phyloP scores from a whole-genome alignment of 2,888 invertebrate genomes.

The Eudasyphora cyanicolor region DNA sequence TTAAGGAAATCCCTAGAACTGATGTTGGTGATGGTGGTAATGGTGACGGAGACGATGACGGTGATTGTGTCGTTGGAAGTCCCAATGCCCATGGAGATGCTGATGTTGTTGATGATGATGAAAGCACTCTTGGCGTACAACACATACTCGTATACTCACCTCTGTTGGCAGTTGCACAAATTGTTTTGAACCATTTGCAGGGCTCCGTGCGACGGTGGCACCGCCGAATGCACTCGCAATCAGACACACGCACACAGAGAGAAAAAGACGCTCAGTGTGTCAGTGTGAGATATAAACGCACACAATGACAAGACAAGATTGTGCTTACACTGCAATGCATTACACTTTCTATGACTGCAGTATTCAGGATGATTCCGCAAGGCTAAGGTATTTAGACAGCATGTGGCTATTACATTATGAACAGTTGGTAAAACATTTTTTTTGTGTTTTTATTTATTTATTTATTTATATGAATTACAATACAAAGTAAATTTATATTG shows the following conservation, averaged over 20 bases:
- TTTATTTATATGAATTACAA: no score
- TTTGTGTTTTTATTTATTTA: no score
- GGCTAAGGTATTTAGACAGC: no score
- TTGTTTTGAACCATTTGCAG: conserved; percentile 22
- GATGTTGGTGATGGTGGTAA: not conserved
- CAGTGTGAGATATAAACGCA: not conserved
- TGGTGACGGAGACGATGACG: not conserved
- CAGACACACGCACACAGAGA: not conserved
- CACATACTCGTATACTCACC: not conserved
- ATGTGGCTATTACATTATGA: not conserved
- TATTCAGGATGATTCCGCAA: no score
- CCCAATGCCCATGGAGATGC: not conserved
- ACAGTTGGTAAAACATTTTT: not conserved
- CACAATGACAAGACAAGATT: conserved; percentile 5
- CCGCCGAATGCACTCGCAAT: not conserved
- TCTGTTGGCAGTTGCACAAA: conserved; percentile 21
- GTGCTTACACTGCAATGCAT: conserved; percentile 10
- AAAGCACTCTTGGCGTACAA: conserved; percentile 8
- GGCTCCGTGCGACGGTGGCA: conserved; percentile 1
- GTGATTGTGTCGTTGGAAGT: not conserved
- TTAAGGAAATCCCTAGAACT: conserved; percentile 6
- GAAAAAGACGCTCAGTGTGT: not conserved
- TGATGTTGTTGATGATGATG: conserved; percentile 2
- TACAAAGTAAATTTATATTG: no score
- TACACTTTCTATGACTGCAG: conserved; percentile 2